phyloP scores from a whole-genome alignment of 2,888 invertebrate genomes.

The Drosophila hamatofila region DNA sequence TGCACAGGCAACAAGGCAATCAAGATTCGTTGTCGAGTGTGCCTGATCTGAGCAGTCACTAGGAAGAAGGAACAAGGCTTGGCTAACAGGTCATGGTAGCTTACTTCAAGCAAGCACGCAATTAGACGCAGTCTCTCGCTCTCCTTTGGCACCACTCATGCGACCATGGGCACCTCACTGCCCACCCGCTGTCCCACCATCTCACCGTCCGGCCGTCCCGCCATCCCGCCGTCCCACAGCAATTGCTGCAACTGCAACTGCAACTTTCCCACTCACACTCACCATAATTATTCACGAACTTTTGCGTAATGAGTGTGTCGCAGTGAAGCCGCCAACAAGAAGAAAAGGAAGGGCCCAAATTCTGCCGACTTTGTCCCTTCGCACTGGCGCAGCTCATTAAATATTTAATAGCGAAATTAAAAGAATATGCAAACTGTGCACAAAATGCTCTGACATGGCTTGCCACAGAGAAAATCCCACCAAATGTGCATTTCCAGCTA shows the following conservation, averaged over 20 bases:
- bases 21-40: conserved; percentile 35
- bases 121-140: conserved; percentile 27
- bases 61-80: conserved; percentile 17
- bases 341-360: conserved; percentile 37
- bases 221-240: not conserved
- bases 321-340: conserved; percentile 48
- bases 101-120: conserved; percentile 30
- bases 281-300: conserved; percentile 68
- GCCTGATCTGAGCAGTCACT: conserved; percentile 11
- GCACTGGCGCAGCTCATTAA: conserved; percentile 70
- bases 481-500: conserved; percentile 67
- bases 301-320: conserved; percentile 71
- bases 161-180: conserved; percentile 4
- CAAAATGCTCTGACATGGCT: conserved; percentile 50
- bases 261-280: conserved; percentile 25
- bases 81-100: conserved; percentile 38
- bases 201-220: not conserved
- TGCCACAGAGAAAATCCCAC: conserved; percentile 25
- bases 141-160: conserved; percentile 9
- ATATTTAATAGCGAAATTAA: conserved; percentile 79
- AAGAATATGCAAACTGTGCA: conserved; percentile 74
- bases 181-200: not conserved
- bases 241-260: conserved; percentile 35
- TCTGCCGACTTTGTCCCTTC: conserved; percentile 47
- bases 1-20: conserved; percentile 32